Evolutionary conservation across 2,888 invertebrate genomes (phyloP).

Genomic region (Andrena camellia): DNA sequence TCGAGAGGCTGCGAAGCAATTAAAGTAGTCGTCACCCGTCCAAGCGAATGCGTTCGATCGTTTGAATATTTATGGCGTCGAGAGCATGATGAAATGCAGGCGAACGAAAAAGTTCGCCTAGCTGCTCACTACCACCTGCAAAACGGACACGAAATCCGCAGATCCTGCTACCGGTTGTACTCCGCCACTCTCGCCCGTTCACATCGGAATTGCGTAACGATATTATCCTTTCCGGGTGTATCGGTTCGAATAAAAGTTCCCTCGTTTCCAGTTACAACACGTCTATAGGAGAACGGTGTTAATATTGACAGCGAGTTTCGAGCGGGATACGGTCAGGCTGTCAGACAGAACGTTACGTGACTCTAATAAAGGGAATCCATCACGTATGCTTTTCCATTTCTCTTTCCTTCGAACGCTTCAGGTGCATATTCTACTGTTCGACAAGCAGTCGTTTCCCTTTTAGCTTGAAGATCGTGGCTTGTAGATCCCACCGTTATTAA

Average conservation of each 20-base stretch:
- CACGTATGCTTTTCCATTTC: conserved; percentile 22
- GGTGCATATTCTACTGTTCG: not conserved
- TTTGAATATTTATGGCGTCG: not conserved
- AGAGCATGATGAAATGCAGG: not conserved
- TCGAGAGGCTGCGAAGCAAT: conserved; percentile 28
- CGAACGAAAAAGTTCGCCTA: conserved; percentile 22
- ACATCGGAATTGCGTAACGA: conserved; percentile 56
- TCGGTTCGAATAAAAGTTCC: conserved; percentile 37
- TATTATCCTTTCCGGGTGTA: conserved; percentile 56
- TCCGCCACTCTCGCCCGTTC: conserved; percentile 11
- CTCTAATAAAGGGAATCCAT: conserved; percentile 54
- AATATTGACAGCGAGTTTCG: conserved; percentile 45
- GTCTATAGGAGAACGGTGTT: conserved; percentile 33
- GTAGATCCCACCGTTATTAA: not conserved
- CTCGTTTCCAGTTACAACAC: conserved; percentile 53
- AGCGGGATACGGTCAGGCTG: conserved; percentile 17
- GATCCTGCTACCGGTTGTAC: conserved; percentile 31
- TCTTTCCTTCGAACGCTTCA: conserved; percentile 4
- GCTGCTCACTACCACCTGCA: conserved; percentile 16
- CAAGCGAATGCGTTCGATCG: conserved; percentile 11
- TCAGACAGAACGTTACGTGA: conserved; percentile 43
- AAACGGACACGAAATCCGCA: conserved; percentile 21
- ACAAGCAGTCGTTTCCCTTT: conserved; percentile 2
- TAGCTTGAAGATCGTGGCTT: not conserved
- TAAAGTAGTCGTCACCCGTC: conserved; percentile 31